Evolutionary conservation across 2,888 invertebrate genomes (phyloP).

Genomic region (Seira sanloemensis): DNA sequence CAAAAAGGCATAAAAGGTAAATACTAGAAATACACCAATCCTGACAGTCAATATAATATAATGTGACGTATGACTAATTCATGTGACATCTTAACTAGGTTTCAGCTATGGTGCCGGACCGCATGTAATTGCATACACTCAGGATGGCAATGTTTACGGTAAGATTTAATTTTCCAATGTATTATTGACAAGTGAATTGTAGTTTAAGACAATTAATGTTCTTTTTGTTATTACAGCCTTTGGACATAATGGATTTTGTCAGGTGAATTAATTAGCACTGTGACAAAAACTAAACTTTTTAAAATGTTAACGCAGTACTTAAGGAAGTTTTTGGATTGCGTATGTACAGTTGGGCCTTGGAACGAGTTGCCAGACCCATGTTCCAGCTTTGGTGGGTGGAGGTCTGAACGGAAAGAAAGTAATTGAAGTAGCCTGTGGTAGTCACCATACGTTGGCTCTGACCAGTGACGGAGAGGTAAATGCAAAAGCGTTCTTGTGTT

Average conservation of each 20-base stretch:
- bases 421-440: conserved; percentile 79
- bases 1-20: conserved; percentile 78
- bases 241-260: conserved; percentile 77
- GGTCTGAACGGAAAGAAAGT: conserved; percentile 77
- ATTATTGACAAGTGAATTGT: neutral
- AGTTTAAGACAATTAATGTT: neutral
- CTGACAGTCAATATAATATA: too few species aligned
- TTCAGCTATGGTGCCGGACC: conserved; percentile 80
- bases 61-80: neutral
- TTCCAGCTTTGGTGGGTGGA: conserved; percentile 77
- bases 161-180: neutral
- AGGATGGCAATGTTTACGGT: conserved; percentile 78
- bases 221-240: conserved; percentile 36
- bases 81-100: conserved; percentile 71
- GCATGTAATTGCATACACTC: conserved; percentile 80
- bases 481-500: neutral
- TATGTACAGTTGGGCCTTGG: conserved; percentile 75
- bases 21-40: conserved; percentile 15
- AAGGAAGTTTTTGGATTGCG: neutral
- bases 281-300: neutral
- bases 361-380: conserved; percentile 78
- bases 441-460: conserved; percentile 80
- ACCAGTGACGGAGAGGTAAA: conserved; percentile 79
- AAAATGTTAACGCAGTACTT: neutral
- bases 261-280: conserved; percentile 72